Conservation (phyloP, 2,797 vertebrate genomes). For the Sebastes aleutianus region DNA sequence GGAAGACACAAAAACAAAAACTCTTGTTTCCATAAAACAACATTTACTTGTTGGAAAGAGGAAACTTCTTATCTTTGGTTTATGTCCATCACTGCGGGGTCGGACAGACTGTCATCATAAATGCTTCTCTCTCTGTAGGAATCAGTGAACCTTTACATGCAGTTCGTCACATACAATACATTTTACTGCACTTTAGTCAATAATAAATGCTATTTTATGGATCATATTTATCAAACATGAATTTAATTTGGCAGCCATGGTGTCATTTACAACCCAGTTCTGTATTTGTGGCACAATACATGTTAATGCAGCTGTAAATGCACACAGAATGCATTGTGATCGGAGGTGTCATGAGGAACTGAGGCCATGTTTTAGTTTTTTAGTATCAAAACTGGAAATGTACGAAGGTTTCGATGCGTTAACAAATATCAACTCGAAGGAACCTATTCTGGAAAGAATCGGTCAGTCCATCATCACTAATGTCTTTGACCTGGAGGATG, state of each 20-base stretch:
- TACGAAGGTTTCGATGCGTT: too few species aligned
- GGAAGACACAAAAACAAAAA: background rate
- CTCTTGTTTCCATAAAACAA: background rate
- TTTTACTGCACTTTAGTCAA: background rate
- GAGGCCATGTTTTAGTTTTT: fast-evolving
- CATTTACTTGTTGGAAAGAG: slow-evolving; percentile 3
- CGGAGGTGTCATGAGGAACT: too few species aligned
- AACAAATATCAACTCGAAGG: too few species aligned
- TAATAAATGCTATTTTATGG: background rate
- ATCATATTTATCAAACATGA: background rate
- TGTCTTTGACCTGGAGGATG: too few species aligned
- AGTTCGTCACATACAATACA: too few species aligned
- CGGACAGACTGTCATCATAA: background rate
- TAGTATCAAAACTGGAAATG: too few species aligned
- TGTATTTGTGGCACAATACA: fast-evolving
- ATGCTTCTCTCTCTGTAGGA: background rate
- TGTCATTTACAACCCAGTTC: too few species aligned
- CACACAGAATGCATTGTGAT: too few species aligned
- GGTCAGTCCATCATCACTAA: too few species aligned
- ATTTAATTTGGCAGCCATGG: background rate
- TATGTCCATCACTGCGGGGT: background rate
- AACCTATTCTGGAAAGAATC: too few species aligned
- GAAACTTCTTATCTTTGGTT: background rate
- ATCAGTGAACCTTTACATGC: background rate
- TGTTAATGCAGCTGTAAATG: too few species aligned